Evolutionary conservation across 2,113 vertebrate species (phyloP).

Genomic region (Eulemur rufifrons): DNA sequence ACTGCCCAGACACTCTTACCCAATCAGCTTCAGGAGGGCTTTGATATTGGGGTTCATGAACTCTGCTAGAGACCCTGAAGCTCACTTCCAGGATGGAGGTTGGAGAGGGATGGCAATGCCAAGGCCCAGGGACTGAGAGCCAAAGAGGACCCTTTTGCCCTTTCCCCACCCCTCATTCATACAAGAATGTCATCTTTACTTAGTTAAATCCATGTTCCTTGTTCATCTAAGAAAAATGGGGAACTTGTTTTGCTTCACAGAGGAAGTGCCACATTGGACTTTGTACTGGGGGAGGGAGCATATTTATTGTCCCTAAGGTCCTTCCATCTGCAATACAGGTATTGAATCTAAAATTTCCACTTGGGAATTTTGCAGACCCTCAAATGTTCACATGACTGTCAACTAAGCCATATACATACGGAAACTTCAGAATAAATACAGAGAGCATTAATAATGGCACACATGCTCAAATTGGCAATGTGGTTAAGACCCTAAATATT

Average conservation of each 20-base stretch:
- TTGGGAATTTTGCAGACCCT: background rate
- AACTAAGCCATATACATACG: background rate
- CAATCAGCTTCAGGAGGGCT: background rate
- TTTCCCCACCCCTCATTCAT: background rate
- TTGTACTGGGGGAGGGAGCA: background rate
- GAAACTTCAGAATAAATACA: slow-evolving; percentile 26
- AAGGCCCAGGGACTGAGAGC: background rate
- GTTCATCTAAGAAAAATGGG: background rate
- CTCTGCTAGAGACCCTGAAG: background rate
- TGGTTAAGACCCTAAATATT: background rate
- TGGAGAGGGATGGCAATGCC: background rate
- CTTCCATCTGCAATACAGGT: background rate
- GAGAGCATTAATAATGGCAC: background rate
- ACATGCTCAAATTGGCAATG: background rate
- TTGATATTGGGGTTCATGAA: background rate
- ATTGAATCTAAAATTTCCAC: background rate
- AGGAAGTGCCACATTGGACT: background rate
- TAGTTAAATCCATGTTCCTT: background rate
- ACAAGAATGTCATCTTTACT: background rate
- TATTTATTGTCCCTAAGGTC: background rate
- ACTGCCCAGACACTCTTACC: background rate
- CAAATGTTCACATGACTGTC: background rate
- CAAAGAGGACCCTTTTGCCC: background rate
- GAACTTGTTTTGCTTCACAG: background rate
- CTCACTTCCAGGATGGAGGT: background rate